Conservation (phyloP, 2,888 invertebrate species). For the Agonopterix alstromeriana region DNA sequence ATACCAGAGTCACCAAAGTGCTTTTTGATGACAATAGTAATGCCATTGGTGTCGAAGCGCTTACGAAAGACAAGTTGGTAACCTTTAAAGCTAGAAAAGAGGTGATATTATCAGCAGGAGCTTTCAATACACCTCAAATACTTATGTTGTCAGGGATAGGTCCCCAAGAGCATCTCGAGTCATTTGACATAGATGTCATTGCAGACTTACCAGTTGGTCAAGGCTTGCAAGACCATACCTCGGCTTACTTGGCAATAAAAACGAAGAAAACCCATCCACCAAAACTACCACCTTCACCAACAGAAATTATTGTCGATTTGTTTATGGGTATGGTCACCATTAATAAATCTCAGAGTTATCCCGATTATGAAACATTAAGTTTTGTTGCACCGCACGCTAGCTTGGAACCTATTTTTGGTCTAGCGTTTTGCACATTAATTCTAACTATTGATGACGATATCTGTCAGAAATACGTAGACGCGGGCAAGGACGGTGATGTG, state of each 20-base stretch:
- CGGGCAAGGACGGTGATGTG: neutral
- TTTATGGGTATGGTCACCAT: neutral
- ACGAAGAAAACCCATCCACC: conserved; percentile 3
- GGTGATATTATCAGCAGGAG: conserved; percentile 66
- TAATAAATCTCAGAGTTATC: neutral
- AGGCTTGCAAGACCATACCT: conserved; percentile 71
- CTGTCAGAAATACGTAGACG: neutral
- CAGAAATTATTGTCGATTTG: neutral
- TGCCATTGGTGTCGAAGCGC: conserved; percentile 45
- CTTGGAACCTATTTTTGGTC: conserved; percentile 48
- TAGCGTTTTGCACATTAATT: neutral
- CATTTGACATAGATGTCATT: conserved; percentile 41
- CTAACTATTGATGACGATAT: neutral
- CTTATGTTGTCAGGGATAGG: conserved; percentile 73
- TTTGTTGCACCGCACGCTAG: neutral
- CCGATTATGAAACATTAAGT: neutral
- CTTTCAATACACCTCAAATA: conserved; percentile 66
- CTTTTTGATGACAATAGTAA: conserved; percentile 60
- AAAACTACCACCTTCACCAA: neutral
- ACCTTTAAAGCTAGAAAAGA: conserved; percentile 56
- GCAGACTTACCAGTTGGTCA: conserved; percentile 59
- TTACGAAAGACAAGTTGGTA: conserved; percentile 17
- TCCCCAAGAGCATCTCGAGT: conserved; percentile 41
- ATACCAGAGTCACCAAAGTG: conserved; percentile 65
- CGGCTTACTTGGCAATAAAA: conserved; percentile 32